Conservation (phyloP, 2,888 invertebrate species). For the Mesorhabditis spiculigera region DNA sequence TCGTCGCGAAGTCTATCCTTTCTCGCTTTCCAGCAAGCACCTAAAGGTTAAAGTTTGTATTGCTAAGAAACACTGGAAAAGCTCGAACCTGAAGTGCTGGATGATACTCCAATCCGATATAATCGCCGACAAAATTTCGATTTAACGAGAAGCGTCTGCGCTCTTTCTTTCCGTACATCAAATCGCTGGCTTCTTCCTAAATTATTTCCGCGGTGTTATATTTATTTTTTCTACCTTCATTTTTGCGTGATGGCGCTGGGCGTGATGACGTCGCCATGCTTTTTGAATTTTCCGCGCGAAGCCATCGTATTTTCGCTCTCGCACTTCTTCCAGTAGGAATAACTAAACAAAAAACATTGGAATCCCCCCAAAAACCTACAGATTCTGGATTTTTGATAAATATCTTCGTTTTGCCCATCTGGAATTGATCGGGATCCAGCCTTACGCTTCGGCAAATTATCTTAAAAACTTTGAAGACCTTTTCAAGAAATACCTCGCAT, state of each 20-base stretch:
- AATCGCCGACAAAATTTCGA: slow-evolving; percentile 71
- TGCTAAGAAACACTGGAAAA: slow-evolving; percentile 23
- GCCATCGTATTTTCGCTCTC: slow-evolving; percentile 70
- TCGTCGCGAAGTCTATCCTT: slow-evolving; percentile 69
- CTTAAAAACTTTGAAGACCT: slow-evolving; percentile 56
- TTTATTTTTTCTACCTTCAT: slow-evolving; percentile 62
- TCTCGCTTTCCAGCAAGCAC: slow-evolving; percentile 69
- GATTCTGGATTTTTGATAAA: slow-evolving; percentile 72
- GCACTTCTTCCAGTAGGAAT: slow-evolving; percentile 70
- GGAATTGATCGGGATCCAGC: slow-evolving; percentile 69
- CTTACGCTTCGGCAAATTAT: slow-evolving; percentile 67
- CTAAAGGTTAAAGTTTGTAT: slow-evolving; percentile 9
- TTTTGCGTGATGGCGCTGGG: slow-evolving; percentile 66
- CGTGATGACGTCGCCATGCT: slow-evolving; percentile 69
- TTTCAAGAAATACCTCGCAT: slow-evolving; percentile 63
- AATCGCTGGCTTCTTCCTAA: slow-evolving; percentile 61
- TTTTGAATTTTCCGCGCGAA: slow-evolving; percentile 71
- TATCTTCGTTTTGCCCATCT: slow-evolving; percentile 70
- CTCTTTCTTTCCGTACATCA: slow-evolving; percentile 67
- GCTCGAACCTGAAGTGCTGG: slow-evolving; percentile 62
- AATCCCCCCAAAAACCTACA: slow-evolving; percentile 58
- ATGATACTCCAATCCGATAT: slow-evolving; percentile 69
- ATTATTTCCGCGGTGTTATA: background rate
- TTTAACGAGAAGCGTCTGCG: slow-evolving; percentile 68
- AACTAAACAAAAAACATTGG: slow-evolving; percentile 61